Evolutionary conservation across 2,888 invertebrate species (phyloP), one percentile per base, ranked within the genome.

Genomic region (Noctua comes): DNA sequence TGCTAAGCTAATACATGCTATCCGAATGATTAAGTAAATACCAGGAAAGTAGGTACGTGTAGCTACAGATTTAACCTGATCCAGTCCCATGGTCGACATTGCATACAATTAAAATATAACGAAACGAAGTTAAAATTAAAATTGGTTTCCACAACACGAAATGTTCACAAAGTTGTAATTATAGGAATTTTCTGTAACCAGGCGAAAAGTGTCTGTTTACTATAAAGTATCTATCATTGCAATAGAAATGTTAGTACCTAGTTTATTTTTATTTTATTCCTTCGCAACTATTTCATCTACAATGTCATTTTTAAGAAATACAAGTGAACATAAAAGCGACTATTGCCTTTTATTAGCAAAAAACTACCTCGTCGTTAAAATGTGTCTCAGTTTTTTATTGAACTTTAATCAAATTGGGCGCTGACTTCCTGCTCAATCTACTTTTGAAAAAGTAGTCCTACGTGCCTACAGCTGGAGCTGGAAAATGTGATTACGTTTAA

Each of bases 341-440:
- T 18, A 48, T 71, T 75, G 54, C 31, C 18, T 57, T 72, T 77
- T 81, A 84, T 75, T 73, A 75, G 74, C 84, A 84, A 82, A 86
- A 84, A 85, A 72, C 48, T 40, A 69, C 68, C 71, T 74, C 66
- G 79, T 73, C 73, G 54, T 76, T 65, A 18, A 76, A 79, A 79
- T 79, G 27, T 69, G 70, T 65, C 72, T 83, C 59, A 6, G 73
- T 86, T 86, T 85, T 82, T 84, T 85, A 76, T 74, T 73, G 62
- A 86, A 76, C 71, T 82, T 86, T 76, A 85, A 79, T 86, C 79
- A 72, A 82, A 86, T 86, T 69, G 76, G 66, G 69, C 57, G 72
- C 72, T 79, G 24, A 74, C 68, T 85, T 85, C 84, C 84, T 85
- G 73, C 27, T 85, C 68, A 57, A 69, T 59, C 51, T 72, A 74